These are phyloP conservation scores for Plagodis dolabraria DNA, from an alignment of 2,888 invertebrate species.

Conservation along the genomic window DNA sequence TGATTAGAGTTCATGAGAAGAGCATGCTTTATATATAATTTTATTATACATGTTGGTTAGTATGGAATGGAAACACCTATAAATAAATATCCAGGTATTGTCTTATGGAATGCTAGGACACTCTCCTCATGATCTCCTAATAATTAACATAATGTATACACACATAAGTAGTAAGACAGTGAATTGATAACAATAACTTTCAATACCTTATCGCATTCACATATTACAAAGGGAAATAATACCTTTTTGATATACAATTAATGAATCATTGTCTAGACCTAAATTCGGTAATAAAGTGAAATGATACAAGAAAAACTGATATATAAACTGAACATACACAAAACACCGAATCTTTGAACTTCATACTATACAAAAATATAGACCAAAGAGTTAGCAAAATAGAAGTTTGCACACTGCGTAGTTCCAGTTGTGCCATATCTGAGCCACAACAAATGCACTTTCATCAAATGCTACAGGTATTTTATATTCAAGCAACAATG, in stretches of 20 bases:
- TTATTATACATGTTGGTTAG: conserved; percentile 14
- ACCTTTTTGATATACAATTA: conserved; percentile 22
- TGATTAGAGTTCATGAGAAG: conserved; percentile 39
- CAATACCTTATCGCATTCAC: conserved; percentile 68
- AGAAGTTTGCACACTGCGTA: conserved; percentile 48
- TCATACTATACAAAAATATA: conserved; percentile 57
- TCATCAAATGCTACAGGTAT: conserved; percentile 73
- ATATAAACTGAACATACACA: conserved; percentile 72
- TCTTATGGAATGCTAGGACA: conserved; percentile 46
- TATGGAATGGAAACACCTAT: conserved; percentile 36
- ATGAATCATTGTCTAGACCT: conserved; percentile 13
- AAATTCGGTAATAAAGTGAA: conserved; percentile 21
- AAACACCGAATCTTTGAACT: conserved; percentile 59
- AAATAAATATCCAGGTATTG: conserved; percentile 43
- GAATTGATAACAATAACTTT: conserved; percentile 54
- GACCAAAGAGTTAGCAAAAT: conserved; percentile 58
- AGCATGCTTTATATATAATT: conserved; percentile 37
- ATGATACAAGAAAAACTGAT: conserved; percentile 30
- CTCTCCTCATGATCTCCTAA: conserved; percentile 52
- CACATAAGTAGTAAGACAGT: conserved; percentile 18
- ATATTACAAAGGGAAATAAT: conserved; percentile 66
- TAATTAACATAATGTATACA: conserved; percentile 28
- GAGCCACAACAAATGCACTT: conserved; percentile 77
- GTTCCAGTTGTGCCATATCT: conserved; percentile 47
- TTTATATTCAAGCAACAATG: conserved; percentile 62